Evolutionary conservation across 2,113 vertebrate genomes (phyloP).

Genomic region (Ictalurus punctatus): DNA sequence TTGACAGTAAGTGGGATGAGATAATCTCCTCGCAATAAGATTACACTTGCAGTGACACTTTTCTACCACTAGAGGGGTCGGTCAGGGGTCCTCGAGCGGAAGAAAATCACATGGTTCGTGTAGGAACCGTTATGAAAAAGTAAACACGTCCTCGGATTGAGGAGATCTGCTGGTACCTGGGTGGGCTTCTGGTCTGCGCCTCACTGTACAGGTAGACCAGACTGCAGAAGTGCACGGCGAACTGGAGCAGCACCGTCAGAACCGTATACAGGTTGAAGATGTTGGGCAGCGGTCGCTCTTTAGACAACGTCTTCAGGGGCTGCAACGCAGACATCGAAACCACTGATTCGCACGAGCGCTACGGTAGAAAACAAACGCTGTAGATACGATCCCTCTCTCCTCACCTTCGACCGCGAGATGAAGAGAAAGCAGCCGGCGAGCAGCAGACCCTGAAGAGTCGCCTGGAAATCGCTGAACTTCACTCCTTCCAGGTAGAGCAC

Average conservation of each 20-base stretch:
- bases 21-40: neutral
- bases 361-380: neutral
- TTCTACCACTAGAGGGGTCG: neutral
- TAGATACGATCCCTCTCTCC: neutral
- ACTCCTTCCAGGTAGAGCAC: constrained; percentile 95
- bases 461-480: constrained; percentile 97
- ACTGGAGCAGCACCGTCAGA: constrained; percentile 91
- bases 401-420: constrained; percentile 97
- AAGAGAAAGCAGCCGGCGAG: constrained; percentile 97
- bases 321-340: constrained; percentile 55
- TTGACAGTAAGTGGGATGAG: neutral
- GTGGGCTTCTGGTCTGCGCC: constrained; percentile 82
- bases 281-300: constrained; percentile 91
- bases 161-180: constrained; percentile 71
- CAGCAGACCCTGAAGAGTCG: constrained; percentile 91
- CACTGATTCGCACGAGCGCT: neutral
- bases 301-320: constrained; percentile 92
- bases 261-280: constrained; percentile 97
- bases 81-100: neutral
- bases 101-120: neutral
- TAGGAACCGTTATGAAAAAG: neutral
- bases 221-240: constrained; percentile 92
- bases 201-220: constrained; percentile 87
- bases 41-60: neutral
- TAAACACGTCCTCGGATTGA: too few relatives aligned